A percentile compares a stretch with the other conserved stretches of the same genome.
Evolutionary conservation across 1,140 invertebrate genomes (phyloP).

Genomic region (Orchesella cincta): DNA sequence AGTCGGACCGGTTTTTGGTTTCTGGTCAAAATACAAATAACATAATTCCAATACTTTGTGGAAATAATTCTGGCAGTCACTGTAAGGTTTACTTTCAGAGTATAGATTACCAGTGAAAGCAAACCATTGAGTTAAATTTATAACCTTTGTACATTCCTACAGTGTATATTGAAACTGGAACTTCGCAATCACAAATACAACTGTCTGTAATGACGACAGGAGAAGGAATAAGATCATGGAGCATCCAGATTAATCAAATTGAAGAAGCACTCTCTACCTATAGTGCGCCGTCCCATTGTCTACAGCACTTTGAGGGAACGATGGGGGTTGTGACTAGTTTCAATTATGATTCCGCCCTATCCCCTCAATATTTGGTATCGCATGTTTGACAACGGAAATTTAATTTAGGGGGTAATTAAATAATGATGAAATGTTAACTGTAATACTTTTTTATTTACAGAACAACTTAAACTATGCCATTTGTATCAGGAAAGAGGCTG

Average conservation of each 20-base stretch:
- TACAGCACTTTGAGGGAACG: conserved; percentile 68
- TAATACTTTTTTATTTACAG: conserved; percentile 57
- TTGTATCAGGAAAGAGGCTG: conserved; percentile 66
- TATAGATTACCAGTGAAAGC: not conserved
- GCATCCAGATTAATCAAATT: conserved; percentile 66
- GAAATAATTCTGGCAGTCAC: conserved; percentile 73
- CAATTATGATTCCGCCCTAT: conserved; percentile 64
- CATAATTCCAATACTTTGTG: conserved; percentile 70
- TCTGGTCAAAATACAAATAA: conserved; percentile 70
- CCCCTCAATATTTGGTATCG: conserved; percentile 45
- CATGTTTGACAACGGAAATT: not conserved
- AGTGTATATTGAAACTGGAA: conserved; percentile 73
- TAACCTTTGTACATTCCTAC: conserved; percentile 52
- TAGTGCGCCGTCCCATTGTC: conserved; percentile 64
- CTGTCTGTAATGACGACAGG: conserved; percentile 66
- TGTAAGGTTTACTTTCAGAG: conserved; percentile 58
- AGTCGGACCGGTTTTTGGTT: conserved; percentile 68
- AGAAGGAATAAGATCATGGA: conserved; percentile 60
- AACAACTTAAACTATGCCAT: conserved; percentile 79
- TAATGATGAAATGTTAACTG: too few species aligned
- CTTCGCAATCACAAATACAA: conserved; percentile 63
- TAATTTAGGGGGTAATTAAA: too few species aligned
- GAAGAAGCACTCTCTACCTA: conserved; percentile 55
- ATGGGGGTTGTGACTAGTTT: conserved; percentile 69
- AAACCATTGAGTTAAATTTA: conserved; percentile 28